These are phyloP conservation scores for Vanessa atalanta DNA, from an alignment of 1,140 invertebrate species.

Conservation along the genomic window DNA sequence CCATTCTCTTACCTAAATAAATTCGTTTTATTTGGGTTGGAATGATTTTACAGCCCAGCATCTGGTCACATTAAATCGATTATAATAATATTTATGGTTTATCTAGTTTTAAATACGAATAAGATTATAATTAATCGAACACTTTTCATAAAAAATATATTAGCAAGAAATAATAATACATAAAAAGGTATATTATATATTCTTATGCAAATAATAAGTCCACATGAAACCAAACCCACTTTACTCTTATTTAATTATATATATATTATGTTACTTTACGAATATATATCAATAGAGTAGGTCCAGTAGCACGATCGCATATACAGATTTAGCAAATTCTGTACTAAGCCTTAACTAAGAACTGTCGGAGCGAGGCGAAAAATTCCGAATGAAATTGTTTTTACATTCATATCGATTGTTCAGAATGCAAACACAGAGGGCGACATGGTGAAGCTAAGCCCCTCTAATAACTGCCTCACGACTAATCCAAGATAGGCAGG, in stretches of 20 bases:
- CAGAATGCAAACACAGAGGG: conserved; percentile 32
- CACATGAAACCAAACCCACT: no score
- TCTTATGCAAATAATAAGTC: no score
- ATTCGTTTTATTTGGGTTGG: conserved; percentile 65
- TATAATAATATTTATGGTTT: conserved; percentile 49
- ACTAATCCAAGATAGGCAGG: conserved; percentile 41
- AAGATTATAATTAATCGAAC: background rate
- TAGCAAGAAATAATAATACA: no score
- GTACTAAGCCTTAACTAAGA: no score
- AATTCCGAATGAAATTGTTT: conserved; percentile 1
- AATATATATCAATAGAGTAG: no score
- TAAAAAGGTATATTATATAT: no score
- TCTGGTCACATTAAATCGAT: conserved; percentile 20
- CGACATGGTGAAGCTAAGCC: conserved; percentile 27
- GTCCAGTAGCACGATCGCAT: no score
- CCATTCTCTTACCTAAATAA: conserved; percentile 68
- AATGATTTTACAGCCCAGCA: conserved; percentile 53
- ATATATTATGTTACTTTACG: no score
- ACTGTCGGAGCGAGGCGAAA: background rate
- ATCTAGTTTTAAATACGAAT: conserved; percentile 49
- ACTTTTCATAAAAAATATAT: no score
- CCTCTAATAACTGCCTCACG: conserved; percentile 32
- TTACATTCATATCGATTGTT: conserved; percentile 15
- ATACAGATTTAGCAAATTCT: background rate
- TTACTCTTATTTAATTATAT: no score